phyloP scores from a whole-genome alignment of 2,888 invertebrate species.

The Ornithoptera priamus region DNA sequence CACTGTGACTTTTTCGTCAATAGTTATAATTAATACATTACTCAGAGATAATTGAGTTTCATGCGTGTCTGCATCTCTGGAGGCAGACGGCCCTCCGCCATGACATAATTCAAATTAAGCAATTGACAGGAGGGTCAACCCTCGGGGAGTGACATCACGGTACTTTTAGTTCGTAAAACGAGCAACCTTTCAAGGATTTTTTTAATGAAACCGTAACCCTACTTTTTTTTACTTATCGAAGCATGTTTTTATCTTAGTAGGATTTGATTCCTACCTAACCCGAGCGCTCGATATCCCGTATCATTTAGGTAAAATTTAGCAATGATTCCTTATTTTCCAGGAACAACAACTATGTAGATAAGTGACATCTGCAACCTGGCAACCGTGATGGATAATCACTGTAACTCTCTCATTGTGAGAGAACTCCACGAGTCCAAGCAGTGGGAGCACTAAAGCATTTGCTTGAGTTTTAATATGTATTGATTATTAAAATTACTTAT shows the following conservation, averaged over 20 bases:
- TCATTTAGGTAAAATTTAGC: too few relatives aligned
- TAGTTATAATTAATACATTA: not conserved
- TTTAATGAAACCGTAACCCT: not conserved
- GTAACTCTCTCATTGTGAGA: too few relatives aligned
- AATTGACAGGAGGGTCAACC: slow-evolving; percentile 13
- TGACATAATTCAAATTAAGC: slow-evolving; percentile 15
- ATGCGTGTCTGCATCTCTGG: slow-evolving; percentile 5
- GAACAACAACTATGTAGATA: too few relatives aligned
- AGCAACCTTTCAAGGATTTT: not conserved
- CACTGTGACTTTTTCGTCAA: not conserved
- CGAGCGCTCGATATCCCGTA: too few relatives aligned
- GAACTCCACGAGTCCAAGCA: too few relatives aligned
- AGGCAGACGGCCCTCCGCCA: slow-evolving; percentile 1
- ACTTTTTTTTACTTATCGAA: not conserved
- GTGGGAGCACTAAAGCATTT: too few relatives aligned
- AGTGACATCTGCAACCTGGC: too few relatives aligned
- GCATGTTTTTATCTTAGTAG: not conserved
- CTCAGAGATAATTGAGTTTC: not conserved
- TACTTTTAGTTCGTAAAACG: not conserved
- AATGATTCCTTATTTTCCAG: too few relatives aligned
- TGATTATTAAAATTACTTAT: too few relatives aligned
- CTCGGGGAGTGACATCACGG: not conserved
- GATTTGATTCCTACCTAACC: too few relatives aligned
- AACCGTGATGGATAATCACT: too few relatives aligned
- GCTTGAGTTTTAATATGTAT: too few relatives aligned